These are phyloP conservation scores for Ornithoptera priamus DNA, from an alignment of 2,888 invertebrate species.

Conservation along the genomic window DNA sequence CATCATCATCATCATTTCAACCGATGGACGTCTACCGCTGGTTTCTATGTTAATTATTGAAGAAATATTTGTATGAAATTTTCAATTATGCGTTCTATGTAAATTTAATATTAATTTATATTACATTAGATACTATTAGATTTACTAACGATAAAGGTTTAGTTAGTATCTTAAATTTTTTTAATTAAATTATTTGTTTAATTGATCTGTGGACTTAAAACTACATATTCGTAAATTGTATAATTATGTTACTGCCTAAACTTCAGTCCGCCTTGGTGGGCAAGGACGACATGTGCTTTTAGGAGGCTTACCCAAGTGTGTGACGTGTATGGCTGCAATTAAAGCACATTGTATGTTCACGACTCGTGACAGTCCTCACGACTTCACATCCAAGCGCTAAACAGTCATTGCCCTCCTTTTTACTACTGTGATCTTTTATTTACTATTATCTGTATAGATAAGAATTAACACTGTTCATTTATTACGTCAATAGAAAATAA, in stretches of 20 bases:
- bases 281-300: not conserved
- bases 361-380: conserved; percentile 14
- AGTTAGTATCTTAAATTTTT: too few relatives aligned
- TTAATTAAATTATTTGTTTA: too few relatives aligned
- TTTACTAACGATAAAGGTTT: too few relatives aligned
- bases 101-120: too few relatives aligned
- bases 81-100: too few relatives aligned
- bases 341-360: conserved; percentile 3
- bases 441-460: not conserved
- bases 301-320: not conserved
- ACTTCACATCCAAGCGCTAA: conserved; percentile 12
- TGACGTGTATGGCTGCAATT: conserved; percentile 11
- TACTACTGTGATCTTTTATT: not conserved
- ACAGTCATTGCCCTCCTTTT: conserved; percentile 17
- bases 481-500: too few relatives aligned
- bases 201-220: too few relatives aligned
- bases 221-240: not conserved
- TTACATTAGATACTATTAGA: too few relatives aligned
- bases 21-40: too few relatives aligned
- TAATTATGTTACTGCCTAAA: not conserved
- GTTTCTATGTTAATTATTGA: too few relatives aligned
- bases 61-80: too few relatives aligned
- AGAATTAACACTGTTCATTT: not conserved
- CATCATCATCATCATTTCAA: too few relatives aligned
- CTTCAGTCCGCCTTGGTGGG: not conserved